Conservation (phyloP, 2,113 vertebrate species). For the Enhydra lutris region DNA sequence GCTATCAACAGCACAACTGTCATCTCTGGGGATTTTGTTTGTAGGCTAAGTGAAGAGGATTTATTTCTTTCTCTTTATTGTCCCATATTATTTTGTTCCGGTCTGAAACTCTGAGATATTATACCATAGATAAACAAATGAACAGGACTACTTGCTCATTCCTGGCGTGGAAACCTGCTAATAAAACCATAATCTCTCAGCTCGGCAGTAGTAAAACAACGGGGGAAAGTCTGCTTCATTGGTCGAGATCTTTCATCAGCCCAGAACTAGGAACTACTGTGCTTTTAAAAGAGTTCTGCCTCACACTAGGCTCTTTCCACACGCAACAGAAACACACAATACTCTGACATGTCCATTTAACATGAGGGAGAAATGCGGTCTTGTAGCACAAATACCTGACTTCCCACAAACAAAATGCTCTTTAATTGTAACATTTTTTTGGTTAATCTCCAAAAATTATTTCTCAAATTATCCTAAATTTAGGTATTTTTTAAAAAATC, state of each 20-base stretch:
- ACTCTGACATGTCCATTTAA: conserved; percentile 26
- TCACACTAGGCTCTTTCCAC: conserved; percentile 74
- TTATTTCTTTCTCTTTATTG: conserved; percentile 49
- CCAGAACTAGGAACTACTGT: conserved; percentile 47
- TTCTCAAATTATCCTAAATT: background rate
- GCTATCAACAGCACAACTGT: conserved; percentile 67
- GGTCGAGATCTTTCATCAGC: conserved; percentile 76
- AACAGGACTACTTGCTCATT: conserved; percentile 34
- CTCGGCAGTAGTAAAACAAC: background rate
- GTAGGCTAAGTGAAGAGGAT: conserved; percentile 76
- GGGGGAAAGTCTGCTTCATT: conserved; percentile 58
- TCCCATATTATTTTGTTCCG: conserved; percentile 60
- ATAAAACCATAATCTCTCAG: background rate
- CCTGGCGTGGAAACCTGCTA: conserved; percentile 62
- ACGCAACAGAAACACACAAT: conserved; percentile 19
- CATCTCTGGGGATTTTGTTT: conserved; percentile 67
- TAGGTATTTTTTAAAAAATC: background rate
- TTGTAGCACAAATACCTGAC: background rate
- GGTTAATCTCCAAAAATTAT: conserved; percentile 32
- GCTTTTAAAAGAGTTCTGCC: conserved; percentile 60
- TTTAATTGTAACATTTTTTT: background rate
- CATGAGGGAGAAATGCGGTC: conserved; percentile 22
- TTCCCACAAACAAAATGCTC: conserved; percentile 26
- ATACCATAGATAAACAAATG: background rate
- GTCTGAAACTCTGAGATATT: conserved; percentile 62